phyloP scores from a whole-genome alignment of 2,113 vertebrate genomes.

The Clarias macrocephalus region DNA sequence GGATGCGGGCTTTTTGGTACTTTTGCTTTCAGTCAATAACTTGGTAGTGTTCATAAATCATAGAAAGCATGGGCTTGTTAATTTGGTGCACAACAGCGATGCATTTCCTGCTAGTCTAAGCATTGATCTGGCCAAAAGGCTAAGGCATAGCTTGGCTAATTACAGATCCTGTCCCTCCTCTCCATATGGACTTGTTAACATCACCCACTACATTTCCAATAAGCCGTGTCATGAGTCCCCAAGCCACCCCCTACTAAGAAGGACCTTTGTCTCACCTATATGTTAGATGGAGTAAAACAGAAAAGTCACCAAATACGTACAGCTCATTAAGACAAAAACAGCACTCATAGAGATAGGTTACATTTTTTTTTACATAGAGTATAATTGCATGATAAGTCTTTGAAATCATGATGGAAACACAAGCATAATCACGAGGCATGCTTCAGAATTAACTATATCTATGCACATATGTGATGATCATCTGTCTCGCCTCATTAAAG shows the following conservation, averaged over 20 bases:
- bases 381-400: background rate
- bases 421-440: constrained; percentile 63
- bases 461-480: constrained; percentile 23
- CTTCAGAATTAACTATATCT: constrained; percentile 59
- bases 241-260: background rate
- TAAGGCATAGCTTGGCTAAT: constrained; percentile 42
- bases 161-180: constrained; percentile 32
- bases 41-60: constrained; percentile 38
- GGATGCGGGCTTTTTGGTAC: constrained; percentile 11
- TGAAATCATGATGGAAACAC: constrained; percentile 20
- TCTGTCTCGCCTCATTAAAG: constrained; percentile 5
- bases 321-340: background rate
- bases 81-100: constrained; percentile 39
- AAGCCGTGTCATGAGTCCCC: constrained; percentile 25
- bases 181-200: constrained; percentile 50
- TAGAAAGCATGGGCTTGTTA: constrained; percentile 34
- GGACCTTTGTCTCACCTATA: constrained; percentile 24
- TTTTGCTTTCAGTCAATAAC: constrained; percentile 24
- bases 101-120: constrained; percentile 36
- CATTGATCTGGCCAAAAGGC: constrained; percentile 50
- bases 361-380: background rate
- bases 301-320: background rate
- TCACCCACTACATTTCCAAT: constrained; percentile 37
- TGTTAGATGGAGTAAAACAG: constrained; percentile 1
- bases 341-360: background rate